phyloP scores from a whole-genome alignment of 1,140 invertebrate genomes.

The Musca vetustissima region DNA sequence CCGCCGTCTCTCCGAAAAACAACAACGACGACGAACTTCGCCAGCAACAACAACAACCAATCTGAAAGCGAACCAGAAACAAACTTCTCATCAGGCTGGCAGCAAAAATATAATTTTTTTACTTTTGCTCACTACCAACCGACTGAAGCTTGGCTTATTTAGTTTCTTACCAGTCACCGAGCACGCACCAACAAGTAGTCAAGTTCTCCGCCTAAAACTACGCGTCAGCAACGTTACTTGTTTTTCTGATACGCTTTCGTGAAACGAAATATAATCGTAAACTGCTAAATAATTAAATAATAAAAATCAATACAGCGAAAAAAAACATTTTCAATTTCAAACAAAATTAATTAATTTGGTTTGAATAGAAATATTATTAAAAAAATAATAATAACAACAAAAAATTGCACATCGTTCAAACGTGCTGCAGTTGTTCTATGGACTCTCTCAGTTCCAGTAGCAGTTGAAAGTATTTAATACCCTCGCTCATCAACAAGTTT shows the following conservation, averaged over 20 bases:
- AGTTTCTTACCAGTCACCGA: constrained; percentile 14
- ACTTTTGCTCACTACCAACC: constrained; percentile 17
- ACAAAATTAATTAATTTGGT: too few species aligned
- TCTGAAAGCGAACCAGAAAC: background rate
- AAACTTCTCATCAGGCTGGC: background rate
- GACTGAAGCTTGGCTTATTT: constrained; percentile 19
- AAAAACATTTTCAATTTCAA: too few species aligned
- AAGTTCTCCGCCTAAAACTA: background rate
- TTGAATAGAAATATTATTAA: too few species aligned
- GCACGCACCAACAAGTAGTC: constrained; percentile 21
- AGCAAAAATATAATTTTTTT: background rate
- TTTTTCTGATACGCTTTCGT: background rate
- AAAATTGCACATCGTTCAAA: too few species aligned
- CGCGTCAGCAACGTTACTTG: background rate
- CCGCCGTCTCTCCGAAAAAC: constrained; percentile 17
- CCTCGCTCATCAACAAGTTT: too few species aligned
- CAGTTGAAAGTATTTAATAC: too few species aligned
- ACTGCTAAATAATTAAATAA: too few species aligned
- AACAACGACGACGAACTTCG: background rate
- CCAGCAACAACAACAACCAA: background rate
- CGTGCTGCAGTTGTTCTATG: too few species aligned
- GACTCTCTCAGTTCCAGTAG: too few species aligned
- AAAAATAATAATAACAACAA: too few species aligned
- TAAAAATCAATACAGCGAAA: too few species aligned
- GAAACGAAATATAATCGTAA: background rate